Evolutionary conservation across 2,797 vertebrate species (phyloP).

Genomic region (Megaceryle alcyon): DNA sequence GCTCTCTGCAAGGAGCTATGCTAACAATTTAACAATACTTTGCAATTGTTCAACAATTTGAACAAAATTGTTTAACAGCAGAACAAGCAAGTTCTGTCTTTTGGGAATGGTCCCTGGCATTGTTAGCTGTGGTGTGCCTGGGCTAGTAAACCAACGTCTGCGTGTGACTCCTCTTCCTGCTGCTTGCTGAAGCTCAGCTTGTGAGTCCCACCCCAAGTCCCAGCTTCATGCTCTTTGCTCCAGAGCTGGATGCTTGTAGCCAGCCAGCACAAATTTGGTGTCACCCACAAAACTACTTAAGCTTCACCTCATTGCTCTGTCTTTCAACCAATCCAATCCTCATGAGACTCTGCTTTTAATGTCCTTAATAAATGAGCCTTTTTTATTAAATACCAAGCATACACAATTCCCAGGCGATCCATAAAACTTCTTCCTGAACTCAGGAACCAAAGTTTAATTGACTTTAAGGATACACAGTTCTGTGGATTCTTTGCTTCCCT

Average conservation of each 20-base stretch:
- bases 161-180: background rate
- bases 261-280: background rate
- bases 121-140: background rate
- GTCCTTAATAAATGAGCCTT: background rate
- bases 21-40: background rate
- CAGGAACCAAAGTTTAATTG: background rate
- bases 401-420: background rate
- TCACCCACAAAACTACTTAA: background rate
- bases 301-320: background rate
- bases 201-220: accelerated
- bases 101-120: background rate
- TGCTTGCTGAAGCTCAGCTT: background rate
- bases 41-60: background rate
- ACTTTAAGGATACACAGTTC: background rate
- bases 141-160: background rate
- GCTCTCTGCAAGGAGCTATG: background rate
- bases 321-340: background rate
- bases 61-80: background rate
- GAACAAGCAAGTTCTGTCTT: background rate
- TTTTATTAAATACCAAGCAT: background rate
- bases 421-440: background rate
- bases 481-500: background rate
- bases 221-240: background rate
- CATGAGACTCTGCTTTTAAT: background rate
- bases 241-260: background rate